Percentiles rank a stretch among this genome's conserved stretches.
phyloP scores from a whole-genome alignment of 2,888 invertebrate genomes.

The Pandemis heparana region DNA sequence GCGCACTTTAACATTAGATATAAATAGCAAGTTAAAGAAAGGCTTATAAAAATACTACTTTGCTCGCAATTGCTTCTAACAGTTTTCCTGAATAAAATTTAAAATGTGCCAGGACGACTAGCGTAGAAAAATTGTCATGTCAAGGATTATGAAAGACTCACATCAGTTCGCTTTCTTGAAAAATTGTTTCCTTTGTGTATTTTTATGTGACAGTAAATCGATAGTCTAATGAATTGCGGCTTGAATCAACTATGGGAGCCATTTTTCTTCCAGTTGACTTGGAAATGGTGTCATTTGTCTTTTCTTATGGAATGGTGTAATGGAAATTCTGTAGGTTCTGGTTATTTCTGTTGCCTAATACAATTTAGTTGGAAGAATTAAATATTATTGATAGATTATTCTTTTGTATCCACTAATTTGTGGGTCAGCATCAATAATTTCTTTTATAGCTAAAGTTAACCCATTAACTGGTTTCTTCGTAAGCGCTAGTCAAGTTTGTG shows the following conservation, averaged over 20 bases:
- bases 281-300: conserved; percentile 20
- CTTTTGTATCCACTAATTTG: too few species aligned
- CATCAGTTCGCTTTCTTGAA: conserved; percentile 19
- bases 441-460: too few species aligned
- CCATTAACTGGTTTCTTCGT: not conserved
- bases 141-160: conserved; percentile 23
- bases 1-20: too few species aligned
- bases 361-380: not conserved
- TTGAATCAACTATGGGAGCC: conserved; percentile 26
- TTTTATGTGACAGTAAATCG: conserved; percentile 38
- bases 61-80: not conserved
- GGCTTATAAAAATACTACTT: too few species aligned
- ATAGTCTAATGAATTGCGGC: conserved; percentile 33
- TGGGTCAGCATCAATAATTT: too few species aligned
- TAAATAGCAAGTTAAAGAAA: too few species aligned
- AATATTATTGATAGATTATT: too few species aligned
- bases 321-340: conserved; percentile 2
- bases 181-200: conserved; percentile 27
- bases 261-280: conserved; percentile 21
- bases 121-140: conserved; percentile 20
- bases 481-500: not conserved
- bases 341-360: conserved; percentile 10
- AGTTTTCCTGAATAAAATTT: not conserved
- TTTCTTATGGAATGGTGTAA: conserved; percentile 19
- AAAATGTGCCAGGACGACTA: conserved; percentile 10